Base-by-base conservation (phyloP, 2,113 vertebrate species). In the Nymphicus hollandicus region DNA sequence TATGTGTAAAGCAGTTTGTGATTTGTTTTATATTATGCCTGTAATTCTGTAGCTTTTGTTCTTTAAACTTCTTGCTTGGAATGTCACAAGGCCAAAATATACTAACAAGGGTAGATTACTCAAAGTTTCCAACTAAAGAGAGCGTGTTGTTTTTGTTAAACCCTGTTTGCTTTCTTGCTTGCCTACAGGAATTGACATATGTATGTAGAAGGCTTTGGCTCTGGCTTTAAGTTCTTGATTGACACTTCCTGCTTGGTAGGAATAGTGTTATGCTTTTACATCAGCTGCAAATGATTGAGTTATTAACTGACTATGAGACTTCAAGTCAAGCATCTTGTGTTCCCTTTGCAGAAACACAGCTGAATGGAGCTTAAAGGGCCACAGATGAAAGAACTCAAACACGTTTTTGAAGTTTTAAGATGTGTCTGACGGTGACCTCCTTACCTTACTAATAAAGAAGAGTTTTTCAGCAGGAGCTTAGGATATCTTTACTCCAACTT, bases 241-340 rank as follows among this genome's bases (percentile, higher is more conserved):
- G 39, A 39, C 11, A 17, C 95, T 83, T 92, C 88, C 79, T 88
- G 71, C 76, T 92, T 96, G 80, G 81, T 95, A 89, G 90, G 78
- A 50, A 83, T 91, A 93, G 91, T 86, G 93, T 46, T 95, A 77
- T 97, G 79, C 85, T 97, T 94, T 94, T 88, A 71, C 70, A 90
- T 96, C 93, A 98, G 96, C 93, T 98, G 93, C 97, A 97, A 96
- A 95, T 98, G 98, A 95, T 98, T 97, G 97, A 97, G 96, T 94
- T 96, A 84, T 89, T 93, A 94, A 96, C 96, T 97, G 97, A 97
- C 97, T 97, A 87, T 91, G 96, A 98, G 98, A 98, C 98, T 98
- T 99, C 97, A 98, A 98, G 98, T 96, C 95, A 98, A 98, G 97
- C 98, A 96, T 99, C 98, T 99, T 99, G 97, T 99, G 98, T 99